Evolutionary conservation across 2,797 vertebrate genomes (phyloP), one percentile per base, ranked within the genome.

Genomic region (Protonibea diacanthus): DNA sequence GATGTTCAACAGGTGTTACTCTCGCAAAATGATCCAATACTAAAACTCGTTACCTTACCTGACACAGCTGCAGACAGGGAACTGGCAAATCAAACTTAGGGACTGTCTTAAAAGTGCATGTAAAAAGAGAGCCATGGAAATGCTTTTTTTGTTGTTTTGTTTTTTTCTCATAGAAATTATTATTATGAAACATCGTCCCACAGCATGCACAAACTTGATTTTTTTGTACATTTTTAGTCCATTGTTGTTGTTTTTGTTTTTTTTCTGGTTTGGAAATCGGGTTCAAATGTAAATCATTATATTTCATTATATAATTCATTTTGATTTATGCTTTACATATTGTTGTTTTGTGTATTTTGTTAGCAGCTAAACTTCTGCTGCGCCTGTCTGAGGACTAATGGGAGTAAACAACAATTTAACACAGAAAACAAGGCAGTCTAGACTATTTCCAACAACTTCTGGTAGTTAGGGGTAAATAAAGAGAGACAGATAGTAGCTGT

Each of bases 321-420:
- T 21, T 56, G 66, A 2, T 70, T 11, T 5, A 21, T 6, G 3
- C 12, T 53, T 40, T 18, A 53, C 40, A 40, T 11, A n/a, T 64
- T 14, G 21, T 57, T 69, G 42, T 45, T 55, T 9, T 42, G 49
- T 61, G 33, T 71, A 9, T 61, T 51, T 47, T 60, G 27, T 52
- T 25, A 42, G 48, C 47, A 27, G 29, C 10, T 44, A 23, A 20
- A 33, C 25, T n/a, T 53, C 18, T 5, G 12, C 4, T 25, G 9
- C 21, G 6, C 25, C 21, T 25, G 6, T 42, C 21, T 42, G 20
- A 33, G 12, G 27, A 45, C 8, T 55, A 52, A 44, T 8, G 51
- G 21, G 10, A 27, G 6, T 55, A 44, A 68, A 58, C 40, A 27
- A 44, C 25, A 69, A 6, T 58, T 23, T 12, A 18, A 48, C 66